These are phyloP conservation scores for Drosophila seguyi DNA, from an alignment of 1,140 invertebrate species.

Conservation along the genomic window DNA sequence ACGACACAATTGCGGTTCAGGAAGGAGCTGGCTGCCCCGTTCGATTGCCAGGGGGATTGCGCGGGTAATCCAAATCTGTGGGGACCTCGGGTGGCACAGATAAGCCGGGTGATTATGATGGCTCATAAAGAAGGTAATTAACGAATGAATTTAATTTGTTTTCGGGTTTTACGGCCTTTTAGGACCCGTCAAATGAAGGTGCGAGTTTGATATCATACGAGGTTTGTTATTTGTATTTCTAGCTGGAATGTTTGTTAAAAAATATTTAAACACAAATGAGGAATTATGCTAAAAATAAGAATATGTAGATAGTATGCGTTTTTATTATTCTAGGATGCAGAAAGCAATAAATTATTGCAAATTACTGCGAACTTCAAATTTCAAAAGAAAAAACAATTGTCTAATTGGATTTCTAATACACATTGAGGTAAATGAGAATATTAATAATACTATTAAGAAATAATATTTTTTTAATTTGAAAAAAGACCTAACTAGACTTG, in stretches of 20 bases:
- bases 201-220: background rate
- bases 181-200: background rate
- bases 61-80: slow-evolving; percentile 4
- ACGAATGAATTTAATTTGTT: slow-evolving; percentile 27
- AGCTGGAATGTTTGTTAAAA: background rate
- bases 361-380: too few species aligned
- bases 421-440: too few species aligned
- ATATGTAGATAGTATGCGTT: too few species aligned
- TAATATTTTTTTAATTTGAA: too few species aligned
- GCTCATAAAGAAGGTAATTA: slow-evolving; percentile 45
- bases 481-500: too few species aligned
- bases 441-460: too few species aligned
- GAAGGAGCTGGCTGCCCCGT: background rate
- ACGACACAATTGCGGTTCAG: slow-evolving; percentile 44
- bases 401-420: too few species aligned
- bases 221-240: background rate
- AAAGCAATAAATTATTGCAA: background rate
- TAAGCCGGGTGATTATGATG: slow-evolving; percentile 36
- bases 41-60: slow-evolving; percentile 16
- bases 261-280: background rate
- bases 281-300: background rate
- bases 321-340: background rate
- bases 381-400: too few species aligned
- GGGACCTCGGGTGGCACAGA: slow-evolving; percentile 31
- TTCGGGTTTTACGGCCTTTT: slow-evolving; percentile 4